A percentile compares a stretch with the other conserved stretches of the same genome.
Evolutionary conservation across 2,888 invertebrate species (phyloP).

Genomic region (Oligia fasciuncula): DNA sequence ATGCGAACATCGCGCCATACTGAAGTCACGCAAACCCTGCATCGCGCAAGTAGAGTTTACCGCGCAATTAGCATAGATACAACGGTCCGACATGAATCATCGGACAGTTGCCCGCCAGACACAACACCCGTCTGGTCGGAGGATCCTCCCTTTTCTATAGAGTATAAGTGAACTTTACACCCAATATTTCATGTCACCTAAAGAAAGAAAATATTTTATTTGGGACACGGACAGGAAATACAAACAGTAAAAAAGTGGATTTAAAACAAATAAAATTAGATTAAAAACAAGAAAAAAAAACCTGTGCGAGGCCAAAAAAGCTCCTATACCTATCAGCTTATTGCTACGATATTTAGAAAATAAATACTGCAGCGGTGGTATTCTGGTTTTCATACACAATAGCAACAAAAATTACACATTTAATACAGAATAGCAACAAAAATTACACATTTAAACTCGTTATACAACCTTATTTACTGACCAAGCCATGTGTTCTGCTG

Average conservation of each 20-base stretch:
- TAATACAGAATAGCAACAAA: neutral
- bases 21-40: no score
- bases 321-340: neutral
- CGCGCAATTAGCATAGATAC: no score
- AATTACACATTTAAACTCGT: neutral
- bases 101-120: no score
- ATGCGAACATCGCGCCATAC: no score
- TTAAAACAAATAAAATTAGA: neutral
- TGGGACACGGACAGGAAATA: neutral
- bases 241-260: no score
- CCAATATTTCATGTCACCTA: neutral
- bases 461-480: constrained; percentile 19
- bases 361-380: neutral
- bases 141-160: no score
- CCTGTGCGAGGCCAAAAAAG: neutral
- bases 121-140: no score
- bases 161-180: no score
- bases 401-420: neutral
- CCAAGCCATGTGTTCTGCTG: constrained; percentile 21
- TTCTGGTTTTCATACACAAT: neutral
- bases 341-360: neutral
- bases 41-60: no score
- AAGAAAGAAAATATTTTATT: neutral
- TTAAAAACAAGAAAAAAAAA: neutral
- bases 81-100: no score